Conservation (phyloP, 2,888 invertebrate species). For the Creontiades dilutus region DNA sequence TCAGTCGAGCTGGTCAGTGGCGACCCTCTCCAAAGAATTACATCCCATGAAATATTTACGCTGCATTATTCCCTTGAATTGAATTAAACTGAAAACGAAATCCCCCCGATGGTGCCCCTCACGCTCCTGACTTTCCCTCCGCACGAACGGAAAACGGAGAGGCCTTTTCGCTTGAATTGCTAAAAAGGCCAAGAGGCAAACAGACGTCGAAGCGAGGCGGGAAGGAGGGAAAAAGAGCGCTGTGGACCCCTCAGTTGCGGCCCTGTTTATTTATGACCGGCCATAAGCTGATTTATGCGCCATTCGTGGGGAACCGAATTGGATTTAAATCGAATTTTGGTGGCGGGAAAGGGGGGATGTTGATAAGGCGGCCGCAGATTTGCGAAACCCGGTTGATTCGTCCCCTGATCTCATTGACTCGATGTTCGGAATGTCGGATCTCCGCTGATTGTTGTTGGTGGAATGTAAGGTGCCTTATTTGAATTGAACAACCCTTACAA, state of each 20-base stretch:
- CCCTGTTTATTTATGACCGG: slow-evolving; percentile 30
- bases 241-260: neutral
- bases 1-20: neutral
- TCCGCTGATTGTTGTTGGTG: neutral
- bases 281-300: slow-evolving; percentile 37
- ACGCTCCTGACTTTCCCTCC: neutral
- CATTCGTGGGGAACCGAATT: slow-evolving; percentile 28
- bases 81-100: slow-evolving; percentile 20
- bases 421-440: neutral
- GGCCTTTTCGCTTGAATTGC: slow-evolving; percentile 32
- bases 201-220: neutral
- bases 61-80: slow-evolving; percentile 8
- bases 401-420: slow-evolving; percentile 9
- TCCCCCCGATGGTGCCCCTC: neutral
- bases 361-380: slow-evolving; percentile 38
- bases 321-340: slow-evolving; percentile 24
- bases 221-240: neutral
- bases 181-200: slow-evolving; percentile 30
- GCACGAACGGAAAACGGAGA: slow-evolving; percentile 26
- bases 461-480: neutral
- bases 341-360: neutral
- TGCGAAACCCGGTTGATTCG: slow-evolving; percentile 10
- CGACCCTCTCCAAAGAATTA: slow-evolving; percentile 23
- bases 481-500: too few species aligned
- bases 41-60: slow-evolving; percentile 36